Percentiles rank a stretch among this genome's conserved stretches.
Conservation (phyloP, 2,113 vertebrate species). For the Anoplopoma fimbria region DNA sequence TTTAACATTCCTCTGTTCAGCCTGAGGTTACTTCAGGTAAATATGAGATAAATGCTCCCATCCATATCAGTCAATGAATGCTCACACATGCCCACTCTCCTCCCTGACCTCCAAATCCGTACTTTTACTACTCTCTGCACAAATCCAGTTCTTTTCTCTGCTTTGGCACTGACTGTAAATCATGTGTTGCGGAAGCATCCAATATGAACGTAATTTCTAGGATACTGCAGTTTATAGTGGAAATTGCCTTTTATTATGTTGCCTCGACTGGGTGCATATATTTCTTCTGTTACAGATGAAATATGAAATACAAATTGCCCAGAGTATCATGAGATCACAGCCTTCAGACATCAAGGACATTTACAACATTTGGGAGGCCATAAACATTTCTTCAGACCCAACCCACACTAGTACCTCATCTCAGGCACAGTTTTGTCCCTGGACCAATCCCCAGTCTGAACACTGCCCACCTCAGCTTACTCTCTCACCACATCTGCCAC, state of each 20-base stretch:
- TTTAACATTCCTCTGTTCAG: not conserved
- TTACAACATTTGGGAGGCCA: not conserved
- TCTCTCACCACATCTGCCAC: conserved; percentile 6
- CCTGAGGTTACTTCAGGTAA: not conserved
- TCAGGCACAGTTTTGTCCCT: conserved; percentile 15
- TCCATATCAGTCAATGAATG: not conserved
- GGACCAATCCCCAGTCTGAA: conserved; percentile 6
- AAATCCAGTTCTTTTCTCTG: not conserved
- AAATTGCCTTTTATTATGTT: not conserved
- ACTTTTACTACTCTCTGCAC: not conserved
- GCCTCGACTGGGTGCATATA: not conserved
- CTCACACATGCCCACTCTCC: not conserved
- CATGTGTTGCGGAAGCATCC: not conserved
- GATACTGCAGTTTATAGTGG: not conserved
- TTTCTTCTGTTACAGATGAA: not conserved
- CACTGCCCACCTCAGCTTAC: conserved; percentile 11
- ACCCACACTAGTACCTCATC: not conserved
- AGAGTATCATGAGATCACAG: not conserved
- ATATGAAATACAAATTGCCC: not conserved
- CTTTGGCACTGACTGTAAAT: conserved; percentile 1
- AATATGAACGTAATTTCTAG: not conserved
- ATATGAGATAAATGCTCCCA: not conserved
- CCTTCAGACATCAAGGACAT: conserved; percentile 28
- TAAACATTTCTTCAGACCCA: conserved; percentile 1
- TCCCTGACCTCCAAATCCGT: not conserved